Evolutionary conservation across 2,797 vertebrate genomes (phyloP).

Genomic region (Catharus ustulatus): DNA sequence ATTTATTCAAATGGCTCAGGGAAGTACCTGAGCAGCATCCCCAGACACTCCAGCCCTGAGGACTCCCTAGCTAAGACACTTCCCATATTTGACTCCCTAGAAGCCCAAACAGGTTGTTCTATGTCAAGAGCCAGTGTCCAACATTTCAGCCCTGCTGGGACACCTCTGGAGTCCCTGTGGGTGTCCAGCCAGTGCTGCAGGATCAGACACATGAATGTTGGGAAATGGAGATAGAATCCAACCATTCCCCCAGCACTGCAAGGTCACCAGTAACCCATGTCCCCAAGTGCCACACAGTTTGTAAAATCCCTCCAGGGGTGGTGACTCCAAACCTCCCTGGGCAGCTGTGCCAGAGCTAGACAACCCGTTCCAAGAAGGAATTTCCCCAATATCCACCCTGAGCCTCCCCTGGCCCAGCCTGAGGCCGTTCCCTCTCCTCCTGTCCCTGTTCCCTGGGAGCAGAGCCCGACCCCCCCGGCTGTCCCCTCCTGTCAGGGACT

Average conservation of each 20-base stretch:
- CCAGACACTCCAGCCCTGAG: not conserved
- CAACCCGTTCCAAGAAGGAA: rapidly evolving
- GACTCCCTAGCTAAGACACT: not conserved
- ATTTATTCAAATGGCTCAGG: not conserved
- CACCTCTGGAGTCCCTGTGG: not conserved
- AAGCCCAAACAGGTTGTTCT: not conserved
- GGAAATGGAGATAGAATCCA: not conserved
- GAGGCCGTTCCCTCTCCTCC: not conserved
- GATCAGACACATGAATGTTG: not conserved
- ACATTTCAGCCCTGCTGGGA: not conserved
- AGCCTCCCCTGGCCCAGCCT: not conserved
- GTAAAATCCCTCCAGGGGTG: no score
- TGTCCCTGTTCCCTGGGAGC: not conserved
- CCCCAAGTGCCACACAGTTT: not conserved
- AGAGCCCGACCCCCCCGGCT: not conserved
- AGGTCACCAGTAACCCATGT: rapidly evolving
- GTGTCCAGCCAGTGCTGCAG: not conserved
- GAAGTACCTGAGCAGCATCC: not conserved
- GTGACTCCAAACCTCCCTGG: not conserved
- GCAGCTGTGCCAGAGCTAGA: not conserved
- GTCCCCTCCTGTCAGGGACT: not conserved
- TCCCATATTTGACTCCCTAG: not conserved
- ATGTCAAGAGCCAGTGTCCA: no score
- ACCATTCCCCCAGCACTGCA: not conserved
- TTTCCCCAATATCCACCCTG: rapidly evolving